Evolutionary conservation across 2,888 invertebrate genomes (phyloP), one percentile per base, ranked within the genome.

Genomic region (Polymixis lichenea): DNA sequence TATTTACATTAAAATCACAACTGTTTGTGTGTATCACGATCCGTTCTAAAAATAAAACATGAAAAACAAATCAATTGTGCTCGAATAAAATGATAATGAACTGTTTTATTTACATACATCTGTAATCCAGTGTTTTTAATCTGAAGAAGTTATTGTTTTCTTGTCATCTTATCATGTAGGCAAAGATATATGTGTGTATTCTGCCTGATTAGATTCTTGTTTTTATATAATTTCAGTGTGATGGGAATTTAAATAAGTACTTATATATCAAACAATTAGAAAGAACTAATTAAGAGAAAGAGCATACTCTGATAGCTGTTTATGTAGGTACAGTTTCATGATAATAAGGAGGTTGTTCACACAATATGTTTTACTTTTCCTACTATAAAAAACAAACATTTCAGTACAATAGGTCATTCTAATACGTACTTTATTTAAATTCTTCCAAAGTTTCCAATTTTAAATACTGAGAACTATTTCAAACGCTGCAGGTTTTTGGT

Each of bases 81-180:
- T 68, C n/a, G 49, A 49, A 66, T 67, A 73, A 67, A 72, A 70
- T 67, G 66, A 60, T 76, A 80, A 70, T 75, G 68, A 80, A 61
- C 11, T 75, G 75, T 75, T 77, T 82, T 83, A 87, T 83, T 86
- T 86, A 87, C 87, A 77, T 77, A 67, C 46, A 60, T 74, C 53
- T 69, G 38, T 69, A 51, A 72, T 75, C 72, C 67, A 32, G 56
- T 76, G 60, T 79, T 82, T 75, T 74, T 74, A 75, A 60, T 73
- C 65, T 70, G n/a, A 11, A 73, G 22, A 61, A 49, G 58, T 69
- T 61, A 75, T 76, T 82, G 61, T 82, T 79, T 77, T 77, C 75
- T 75, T 83, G 75, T 77, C 79, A 77, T 75, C 64, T 72, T 84
- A 82, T 65, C 73, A 46, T 70, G 38, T 60, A 68, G 70, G 77